Evolutionary conservation across 2,797 vertebrate species (phyloP), one percentile per base, ranked within the genome.

Genomic region (Sebastes glaucus): DNA sequence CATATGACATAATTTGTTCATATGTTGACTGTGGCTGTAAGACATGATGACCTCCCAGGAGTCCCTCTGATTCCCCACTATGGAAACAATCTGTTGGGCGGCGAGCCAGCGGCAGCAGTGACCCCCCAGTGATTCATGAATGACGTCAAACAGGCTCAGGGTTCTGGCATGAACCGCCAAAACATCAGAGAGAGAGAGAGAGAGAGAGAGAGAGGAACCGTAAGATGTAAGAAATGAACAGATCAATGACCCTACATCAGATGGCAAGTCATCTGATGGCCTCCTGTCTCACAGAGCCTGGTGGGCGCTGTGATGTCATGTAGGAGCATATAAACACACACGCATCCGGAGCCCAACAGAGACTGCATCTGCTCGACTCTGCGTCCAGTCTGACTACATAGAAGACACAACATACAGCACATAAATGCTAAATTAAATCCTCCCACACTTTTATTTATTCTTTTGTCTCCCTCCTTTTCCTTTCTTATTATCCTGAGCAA

Each of bases 371-470:
- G 73, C 69, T 81, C 28, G 7, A 56, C 74, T 70, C 81, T 27
- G 71, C 80, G 63, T 80, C 80, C 64, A 32, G 16, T 28, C 46
- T 2, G 33, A 71, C 42, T 33, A 65, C 59, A 66, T 6, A 66
- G 32, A 73, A 84, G 38, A 71, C 18, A 75, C 60, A 71, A 38
- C 71, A 64, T 16, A 61, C 56, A 66, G 61, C 59, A 60, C 8
- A 46, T 71, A 69, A 25, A 75, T 3, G 25, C 68, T 9, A 10
- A 84, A 84, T 85, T 2, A 85, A 90, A 86, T 85, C 85, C 82
- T 85, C 89, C 82, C 82, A 87, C 88, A 53, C 60, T 10, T 77
- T 76, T 60, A 78, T 86, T 84, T 78, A 65, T 75, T 84, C 77
- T 46, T 73, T 78, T 68, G 69, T 84, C 73, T 74, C n/a, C 13